phyloP scores from a whole-genome alignment of 2,113 vertebrate genomes.

The Ramphastos sulfuratus region DNA sequence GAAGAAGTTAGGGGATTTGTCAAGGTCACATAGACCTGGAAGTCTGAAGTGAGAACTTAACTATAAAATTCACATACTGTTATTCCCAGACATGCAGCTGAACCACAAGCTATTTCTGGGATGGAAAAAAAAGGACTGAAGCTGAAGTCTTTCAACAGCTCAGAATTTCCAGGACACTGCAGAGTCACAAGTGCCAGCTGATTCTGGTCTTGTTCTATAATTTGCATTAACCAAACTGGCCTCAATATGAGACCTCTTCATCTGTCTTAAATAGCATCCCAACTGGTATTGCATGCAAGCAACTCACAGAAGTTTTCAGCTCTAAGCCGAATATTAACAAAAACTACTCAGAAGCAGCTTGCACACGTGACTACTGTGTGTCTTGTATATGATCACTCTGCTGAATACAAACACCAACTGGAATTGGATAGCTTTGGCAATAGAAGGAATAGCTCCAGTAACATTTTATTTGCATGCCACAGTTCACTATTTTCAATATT shows the following conservation, averaged over 20 bases:
- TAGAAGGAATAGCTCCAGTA: neutral
- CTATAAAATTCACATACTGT: conserved; percentile 36
- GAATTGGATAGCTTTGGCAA: neutral
- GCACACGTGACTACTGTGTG: neutral
- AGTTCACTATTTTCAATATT: neutral
- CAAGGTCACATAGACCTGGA: conserved; percentile 36
- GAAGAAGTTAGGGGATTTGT: neutral
- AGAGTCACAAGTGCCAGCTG: conserved; percentile 60
- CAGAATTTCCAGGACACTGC: conserved; percentile 63
- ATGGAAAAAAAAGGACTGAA: conserved; percentile 55
- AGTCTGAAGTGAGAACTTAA: conserved; percentile 33
- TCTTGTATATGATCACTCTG: neutral
- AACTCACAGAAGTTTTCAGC: neutral
- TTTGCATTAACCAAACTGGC: conserved; percentile 47
- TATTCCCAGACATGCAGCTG: conserved; percentile 46
- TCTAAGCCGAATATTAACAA: neutral
- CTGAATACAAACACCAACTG: neutral
- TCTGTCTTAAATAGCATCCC: conserved; percentile 19
- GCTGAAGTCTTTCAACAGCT: conserved; percentile 52
- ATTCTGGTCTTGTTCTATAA: conserved; percentile 57
- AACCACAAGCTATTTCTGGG: conserved; percentile 58
- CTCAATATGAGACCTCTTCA: conserved; percentile 33
- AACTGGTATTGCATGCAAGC: neutral
- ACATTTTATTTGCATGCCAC: neutral
- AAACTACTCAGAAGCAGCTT: neutral